These are phyloP conservation scores for Zaprionus lineosus DNA, from an alignment of 2,888 invertebrate species.

Conservation along the genomic window DNA sequence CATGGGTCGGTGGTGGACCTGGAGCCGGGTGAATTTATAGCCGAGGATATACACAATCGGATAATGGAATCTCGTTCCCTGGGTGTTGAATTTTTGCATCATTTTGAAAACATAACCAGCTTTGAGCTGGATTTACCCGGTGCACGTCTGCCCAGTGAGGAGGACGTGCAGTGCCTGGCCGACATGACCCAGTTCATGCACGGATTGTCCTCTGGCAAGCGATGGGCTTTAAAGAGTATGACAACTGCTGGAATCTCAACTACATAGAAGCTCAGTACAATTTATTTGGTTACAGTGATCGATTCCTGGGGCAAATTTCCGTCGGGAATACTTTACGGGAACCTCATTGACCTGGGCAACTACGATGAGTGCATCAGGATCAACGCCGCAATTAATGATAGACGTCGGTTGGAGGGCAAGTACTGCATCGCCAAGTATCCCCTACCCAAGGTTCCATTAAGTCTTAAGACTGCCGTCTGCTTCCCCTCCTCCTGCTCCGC, in stretches of 20 bases:
- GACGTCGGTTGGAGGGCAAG: constrained; percentile 36
- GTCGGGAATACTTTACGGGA: constrained; percentile 80
- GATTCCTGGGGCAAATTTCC: constrained; percentile 82
- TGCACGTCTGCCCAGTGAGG: constrained; percentile 1
- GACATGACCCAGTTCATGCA: constrained; percentile 29
- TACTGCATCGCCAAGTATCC: constrained; percentile 46
- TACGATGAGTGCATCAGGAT: constrained; percentile 81
- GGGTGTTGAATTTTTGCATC: constrained; percentile 15
- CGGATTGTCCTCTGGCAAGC: constrained; percentile 6
- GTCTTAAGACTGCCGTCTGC: constrained; percentile 64
- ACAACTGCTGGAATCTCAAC: neutral
- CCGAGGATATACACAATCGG: too few relatives aligned
- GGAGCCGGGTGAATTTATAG: too few relatives aligned
- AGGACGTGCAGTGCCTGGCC: constrained; percentile 38
- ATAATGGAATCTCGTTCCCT: too few relatives aligned
- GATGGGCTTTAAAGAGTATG: constrained; percentile 39
- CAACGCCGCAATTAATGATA: constrained; percentile 4
- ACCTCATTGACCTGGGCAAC: constrained; percentile 79
- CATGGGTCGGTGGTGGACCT: too few relatives aligned
- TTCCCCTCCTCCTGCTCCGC: constrained; percentile 63
- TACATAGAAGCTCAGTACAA: neutral
- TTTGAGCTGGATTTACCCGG: constrained; percentile 4
- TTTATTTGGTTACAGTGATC: constrained; percentile 71
- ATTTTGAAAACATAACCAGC: constrained; percentile 20
- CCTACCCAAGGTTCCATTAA: neutral